Evolutionary conservation across 2,113 vertebrate genomes (phyloP), one percentile per base, ranked within the genome.

Genomic region (Labrus mixtus): DNA sequence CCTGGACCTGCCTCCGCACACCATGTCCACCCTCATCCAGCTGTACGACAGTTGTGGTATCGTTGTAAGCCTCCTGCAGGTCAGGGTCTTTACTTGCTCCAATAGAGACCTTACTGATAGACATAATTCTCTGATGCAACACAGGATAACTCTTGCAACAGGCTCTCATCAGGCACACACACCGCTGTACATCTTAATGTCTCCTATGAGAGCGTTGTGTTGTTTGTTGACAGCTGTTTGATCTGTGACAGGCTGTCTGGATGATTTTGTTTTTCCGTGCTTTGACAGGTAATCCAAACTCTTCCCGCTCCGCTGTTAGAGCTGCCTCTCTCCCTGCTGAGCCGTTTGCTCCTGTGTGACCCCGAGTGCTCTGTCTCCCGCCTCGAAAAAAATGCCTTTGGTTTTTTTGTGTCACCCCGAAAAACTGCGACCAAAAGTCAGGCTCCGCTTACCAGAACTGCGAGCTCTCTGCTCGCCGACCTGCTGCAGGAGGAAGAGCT

Each of bases 281-380:
- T 69, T 86, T 75, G 16, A 41, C 90, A 99, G 98, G 95, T 95
- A 67, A 96, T 96, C 64, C 90, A 94, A 79, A 57, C 50, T 53
- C 92, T 96, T 79, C 92, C 94, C 0, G 65, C 92, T 56, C 69
- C 66, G 0, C 91, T 92, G 10, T 87, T 95, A 0, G 94, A 97
- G 87, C 90, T 96, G 76, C 97, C 97, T 10, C 60, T 98, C 59
- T 94, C 94, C 73, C 93, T 99, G 60, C 91, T 98, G 67, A 93
- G 95, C 81, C 95, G 89, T 45, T 85, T 99, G 12, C 91, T 95
- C 33, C 88, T 98, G 55, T 95, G 85, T 12, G 94, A 97, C 86
- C 62, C 93, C 0, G 41, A 72, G 17, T 80, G 55, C 46, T 90
- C 93, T 0, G 75, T 95, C 73, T 84, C 89, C 48, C 91, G 92